Base-by-base conservation (phyloP, 2,113 vertebrate species). In the Ahaetulla prasina region DNA sequence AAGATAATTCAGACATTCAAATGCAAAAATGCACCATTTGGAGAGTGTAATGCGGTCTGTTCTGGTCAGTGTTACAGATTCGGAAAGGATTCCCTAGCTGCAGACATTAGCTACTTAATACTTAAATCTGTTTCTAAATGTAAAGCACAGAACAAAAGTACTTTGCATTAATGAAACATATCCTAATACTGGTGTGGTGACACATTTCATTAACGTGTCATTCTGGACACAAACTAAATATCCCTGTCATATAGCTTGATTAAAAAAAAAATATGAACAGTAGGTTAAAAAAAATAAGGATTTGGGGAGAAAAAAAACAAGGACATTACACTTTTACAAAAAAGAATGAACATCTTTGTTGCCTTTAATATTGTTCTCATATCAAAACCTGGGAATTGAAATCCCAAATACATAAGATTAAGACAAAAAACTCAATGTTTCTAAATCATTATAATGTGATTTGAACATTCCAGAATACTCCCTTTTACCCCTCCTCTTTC, bases 1-100 rank as follows among this genome's bases (percentile, higher is more conserved):
- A 95, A 96, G 98, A 97, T 98, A 98, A 98, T 98, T 98, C 98
- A 98, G 97, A 98, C 98, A 98, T 98, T 98, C 98, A 98, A 98
- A 98, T 98, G 98, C 98, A 98, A 98, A 98, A 98, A 96, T 91
- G 94, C 97, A 97, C 97, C 97, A 97, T 98, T 98, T 98, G 98
- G 98, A 98, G 98, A 98, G 98, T 98, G 98, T 98, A 98, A 98
- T 98, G 96, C 97, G 91, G 97, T 98, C 98, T 98, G 98, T 98
- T 98, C 97, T 98, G 97, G 97, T 98, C 97, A 97, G 96, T 97
- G 97, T 97, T 98, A 98, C 98, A 98, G 98, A 98, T 98, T 98
- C 95, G 97, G 98, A 96, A 97, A 97, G 98, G 98, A 97, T 98
- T 97, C 98, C 96, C 97, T 53, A 97, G 97, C 97, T 96, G 95